Conservation (phyloP, 2,888 invertebrate species). For the Troides oblongomaculatus region DNA sequence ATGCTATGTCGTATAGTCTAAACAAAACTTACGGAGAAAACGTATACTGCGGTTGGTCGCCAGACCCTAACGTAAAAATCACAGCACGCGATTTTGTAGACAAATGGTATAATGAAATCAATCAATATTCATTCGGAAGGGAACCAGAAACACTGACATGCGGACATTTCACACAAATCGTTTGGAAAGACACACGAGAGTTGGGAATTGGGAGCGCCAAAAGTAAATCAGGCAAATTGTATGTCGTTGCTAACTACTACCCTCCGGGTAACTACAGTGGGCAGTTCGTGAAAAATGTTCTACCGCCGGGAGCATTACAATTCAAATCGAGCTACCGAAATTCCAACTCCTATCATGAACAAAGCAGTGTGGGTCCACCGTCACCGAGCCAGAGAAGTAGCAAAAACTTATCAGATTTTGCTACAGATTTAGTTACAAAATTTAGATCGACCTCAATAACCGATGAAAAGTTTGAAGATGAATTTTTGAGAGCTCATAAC, state of each 20-base stretch:
- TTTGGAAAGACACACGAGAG: constrained; percentile 89
- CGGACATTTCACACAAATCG: constrained; percentile 87
- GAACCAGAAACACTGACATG: constrained; percentile 83
- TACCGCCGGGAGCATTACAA: constrained; percentile 75
- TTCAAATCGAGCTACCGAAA: constrained; percentile 45
- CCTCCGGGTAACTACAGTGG: constrained; percentile 91
- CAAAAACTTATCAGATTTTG: constrained; percentile 57
- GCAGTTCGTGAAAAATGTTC: constrained; percentile 84
- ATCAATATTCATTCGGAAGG: constrained; percentile 83
- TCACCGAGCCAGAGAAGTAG: constrained; percentile 55
- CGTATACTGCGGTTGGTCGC: constrained; percentile 85
- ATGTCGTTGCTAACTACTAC: constrained; percentile 91
- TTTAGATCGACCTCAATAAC: constrained; percentile 60
- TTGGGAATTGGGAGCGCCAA: constrained; percentile 88
- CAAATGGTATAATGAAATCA: constrained; percentile 89
- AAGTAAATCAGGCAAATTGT: constrained; percentile 87
- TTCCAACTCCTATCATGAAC: constrained; percentile 44
- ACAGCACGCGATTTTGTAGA: constrained; percentile 85
- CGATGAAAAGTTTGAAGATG: constrained; percentile 81
- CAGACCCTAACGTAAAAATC: constrained; percentile 82
- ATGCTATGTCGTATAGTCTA: constrained; percentile 83
- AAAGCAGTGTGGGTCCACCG: constrained; percentile 53
- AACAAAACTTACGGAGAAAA: constrained; percentile 85
- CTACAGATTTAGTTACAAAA: constrained; percentile 62
- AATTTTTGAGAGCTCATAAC: constrained; percentile 88